Evolutionary conservation across 2,888 invertebrate species (phyloP).

Genomic region (Seladonia tumulorum): DNA sequence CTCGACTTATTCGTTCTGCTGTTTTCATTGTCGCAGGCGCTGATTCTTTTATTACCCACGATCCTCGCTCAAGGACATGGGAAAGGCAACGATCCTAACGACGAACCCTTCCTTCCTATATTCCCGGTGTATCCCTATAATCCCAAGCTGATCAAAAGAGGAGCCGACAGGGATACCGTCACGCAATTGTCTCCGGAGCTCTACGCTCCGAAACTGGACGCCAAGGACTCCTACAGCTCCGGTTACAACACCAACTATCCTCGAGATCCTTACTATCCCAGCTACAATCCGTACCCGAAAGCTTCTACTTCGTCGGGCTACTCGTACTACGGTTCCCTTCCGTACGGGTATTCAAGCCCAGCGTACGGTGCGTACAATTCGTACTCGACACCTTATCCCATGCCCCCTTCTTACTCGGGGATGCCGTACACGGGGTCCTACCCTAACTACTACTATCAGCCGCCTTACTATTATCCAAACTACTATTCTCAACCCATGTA

Average conservation of each 20-base stretch:
- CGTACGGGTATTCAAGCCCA: conserved; percentile 35
- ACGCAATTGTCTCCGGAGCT: conserved; percentile 76
- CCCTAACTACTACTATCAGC: conserved; percentile 78
- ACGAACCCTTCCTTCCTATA: conserved; percentile 82
- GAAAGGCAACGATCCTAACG: conserved; percentile 75
- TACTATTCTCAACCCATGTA: conserved; percentile 76
- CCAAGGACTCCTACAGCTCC: conserved; percentile 76
- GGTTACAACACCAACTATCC: conserved; percentile 72
- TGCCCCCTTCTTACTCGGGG: conserved; percentile 53
- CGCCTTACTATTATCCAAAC: conserved; percentile 75
- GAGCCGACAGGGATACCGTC: conserved; percentile 71
- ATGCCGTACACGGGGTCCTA: conserved; percentile 65
- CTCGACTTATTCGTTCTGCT: neutral
- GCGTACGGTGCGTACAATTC: conserved; percentile 52
- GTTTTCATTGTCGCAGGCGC: conserved; percentile 71
- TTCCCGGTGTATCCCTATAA: conserved; percentile 80
- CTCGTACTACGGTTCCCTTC: conserved; percentile 57
- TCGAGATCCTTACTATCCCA: conserved; percentile 74
- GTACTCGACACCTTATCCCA: conserved; percentile 59
- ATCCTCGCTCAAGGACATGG: conserved; percentile 74
- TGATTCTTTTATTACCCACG: conserved; percentile 74
- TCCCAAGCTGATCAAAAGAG: conserved; percentile 81
- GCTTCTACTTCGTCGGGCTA: conserved; percentile 34
- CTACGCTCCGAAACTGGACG: conserved; percentile 77
- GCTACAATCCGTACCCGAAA: conserved; percentile 74